phyloP scores from a whole-genome alignment of 2,113 vertebrate species.

The Malurus elegans region DNA sequence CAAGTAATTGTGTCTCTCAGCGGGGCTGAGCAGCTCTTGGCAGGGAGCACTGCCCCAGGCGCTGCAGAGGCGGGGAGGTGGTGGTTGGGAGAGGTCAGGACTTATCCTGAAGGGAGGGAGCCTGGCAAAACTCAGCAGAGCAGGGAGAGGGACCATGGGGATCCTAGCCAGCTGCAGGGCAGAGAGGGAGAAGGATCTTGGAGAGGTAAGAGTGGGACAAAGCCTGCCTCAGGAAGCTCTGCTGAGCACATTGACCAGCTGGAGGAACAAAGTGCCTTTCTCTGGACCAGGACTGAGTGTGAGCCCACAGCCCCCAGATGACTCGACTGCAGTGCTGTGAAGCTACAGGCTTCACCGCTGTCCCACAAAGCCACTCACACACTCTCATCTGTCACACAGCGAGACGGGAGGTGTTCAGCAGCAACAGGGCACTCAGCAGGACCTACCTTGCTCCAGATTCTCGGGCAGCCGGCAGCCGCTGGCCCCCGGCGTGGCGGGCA shows the following conservation, averaged over 20 bases:
- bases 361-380: background rate
- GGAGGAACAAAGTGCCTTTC: background rate
- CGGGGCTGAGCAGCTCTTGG: constrained; percentile 8
- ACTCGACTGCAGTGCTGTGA: accelerated
- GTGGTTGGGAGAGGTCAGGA: constrained; percentile 14
- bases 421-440: background rate
- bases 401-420: accelerated
- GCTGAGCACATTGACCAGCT: background rate
- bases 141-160: background rate
- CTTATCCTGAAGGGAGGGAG: background rate
- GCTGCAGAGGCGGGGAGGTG: background rate
- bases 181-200: background rate
- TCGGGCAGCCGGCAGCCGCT: constrained; percentile 42
- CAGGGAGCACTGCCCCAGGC: constrained; percentile 8
- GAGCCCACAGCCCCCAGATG: background rate
- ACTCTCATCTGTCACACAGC: accelerated
- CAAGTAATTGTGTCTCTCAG: constrained; percentile 43
- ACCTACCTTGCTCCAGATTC: constrained; percentile 76
- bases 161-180: background rate
- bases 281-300: background rate
- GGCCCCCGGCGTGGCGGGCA: constrained; percentile 81
- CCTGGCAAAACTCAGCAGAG: background rate
- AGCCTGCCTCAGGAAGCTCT: background rate
- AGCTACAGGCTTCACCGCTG: background rate
- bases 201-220: background rate